Conservation (phyloP, 2,113 vertebrate species). For the Procavia capensis region DNA sequence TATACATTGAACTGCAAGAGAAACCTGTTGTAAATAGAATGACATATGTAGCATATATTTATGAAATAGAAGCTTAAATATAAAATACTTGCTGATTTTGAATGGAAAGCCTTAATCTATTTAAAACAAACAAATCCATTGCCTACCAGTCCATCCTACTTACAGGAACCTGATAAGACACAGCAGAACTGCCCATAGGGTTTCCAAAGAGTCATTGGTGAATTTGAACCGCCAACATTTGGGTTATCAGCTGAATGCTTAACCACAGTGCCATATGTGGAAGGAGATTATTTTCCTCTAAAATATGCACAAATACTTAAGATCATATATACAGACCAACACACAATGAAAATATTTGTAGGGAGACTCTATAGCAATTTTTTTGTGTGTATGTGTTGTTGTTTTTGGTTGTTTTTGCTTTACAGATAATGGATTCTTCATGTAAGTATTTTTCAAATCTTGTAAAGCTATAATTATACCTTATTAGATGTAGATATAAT, state of each 20-base stretch:
- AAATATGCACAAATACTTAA: neutral
- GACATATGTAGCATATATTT: neutral
- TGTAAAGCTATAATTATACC: neutral
- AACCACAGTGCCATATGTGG: neutral
- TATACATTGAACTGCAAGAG: neutral
- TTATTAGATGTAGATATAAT: neutral
- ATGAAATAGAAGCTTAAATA: constrained; percentile 41
- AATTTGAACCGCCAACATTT: no score
- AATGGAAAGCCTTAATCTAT: neutral
- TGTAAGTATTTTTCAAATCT: neutral
- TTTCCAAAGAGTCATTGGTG: no score
- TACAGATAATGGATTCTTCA: neutral
- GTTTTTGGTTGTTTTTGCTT: no score
- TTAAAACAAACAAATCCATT: no score
- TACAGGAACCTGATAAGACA: no score
- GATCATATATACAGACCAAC: neutral
- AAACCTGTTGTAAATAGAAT: constrained; percentile 51
- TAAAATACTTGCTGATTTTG: neutral
- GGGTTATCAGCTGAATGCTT: no score
- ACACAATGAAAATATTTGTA: neutral
- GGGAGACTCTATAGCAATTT: neutral
- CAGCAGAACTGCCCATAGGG: no score
- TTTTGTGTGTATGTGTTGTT: no score
- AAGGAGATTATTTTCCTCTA: neutral
- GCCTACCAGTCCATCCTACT: no score